phyloP scores from a whole-genome alignment of 2,888 invertebrate species.

The Phaedon cochleariae region DNA sequence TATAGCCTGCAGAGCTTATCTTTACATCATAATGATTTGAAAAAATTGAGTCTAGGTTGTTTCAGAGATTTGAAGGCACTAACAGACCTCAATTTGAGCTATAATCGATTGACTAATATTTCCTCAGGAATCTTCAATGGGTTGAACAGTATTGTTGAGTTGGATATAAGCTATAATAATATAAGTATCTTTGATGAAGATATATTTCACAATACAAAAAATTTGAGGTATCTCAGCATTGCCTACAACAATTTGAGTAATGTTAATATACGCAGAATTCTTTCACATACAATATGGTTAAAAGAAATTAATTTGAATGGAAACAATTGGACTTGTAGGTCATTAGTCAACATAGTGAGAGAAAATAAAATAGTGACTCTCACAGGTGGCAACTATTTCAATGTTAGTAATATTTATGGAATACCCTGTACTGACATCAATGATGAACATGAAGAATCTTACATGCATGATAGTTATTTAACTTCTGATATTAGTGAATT shows the following conservation, averaged over 20 bases:
- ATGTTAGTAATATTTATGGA: slow-evolving; percentile 33
- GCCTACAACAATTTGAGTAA: slow-evolving; percentile 30
- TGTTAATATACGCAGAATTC: slow-evolving; percentile 23
- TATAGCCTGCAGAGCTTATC: slow-evolving; percentile 12
- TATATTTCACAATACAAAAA: slow-evolving; percentile 29
- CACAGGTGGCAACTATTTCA: slow-evolving; percentile 19
- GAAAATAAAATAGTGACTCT: slow-evolving; percentile 17
- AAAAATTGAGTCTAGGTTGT: slow-evolving; percentile 26
- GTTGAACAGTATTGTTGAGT: slow-evolving; percentile 6
- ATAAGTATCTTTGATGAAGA: slow-evolving; percentile 27
- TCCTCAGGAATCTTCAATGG: slow-evolving; percentile 25
- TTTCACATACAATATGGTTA: slow-evolving; percentile 22
- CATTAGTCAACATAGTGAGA: slow-evolving; percentile 16
- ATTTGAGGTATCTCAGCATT: slow-evolving; percentile 22
- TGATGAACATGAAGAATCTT: neutral
- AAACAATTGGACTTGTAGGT: slow-evolving; percentile 31
- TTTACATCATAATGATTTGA: slow-evolving; percentile 24
- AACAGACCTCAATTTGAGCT: slow-evolving; percentile 23
- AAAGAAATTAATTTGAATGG: slow-evolving; percentile 27
- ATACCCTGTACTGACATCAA: slow-evolving; percentile 26
- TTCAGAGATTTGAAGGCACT: slow-evolving; percentile 24
- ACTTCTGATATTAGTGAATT: slow-evolving; percentile 4
- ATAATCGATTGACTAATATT: slow-evolving; percentile 23
- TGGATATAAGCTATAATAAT: slow-evolving; percentile 31
- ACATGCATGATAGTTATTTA: neutral